Conservation (phyloP, 2,113 vertebrate genomes). For the Malaclemys terrapin region DNA sequence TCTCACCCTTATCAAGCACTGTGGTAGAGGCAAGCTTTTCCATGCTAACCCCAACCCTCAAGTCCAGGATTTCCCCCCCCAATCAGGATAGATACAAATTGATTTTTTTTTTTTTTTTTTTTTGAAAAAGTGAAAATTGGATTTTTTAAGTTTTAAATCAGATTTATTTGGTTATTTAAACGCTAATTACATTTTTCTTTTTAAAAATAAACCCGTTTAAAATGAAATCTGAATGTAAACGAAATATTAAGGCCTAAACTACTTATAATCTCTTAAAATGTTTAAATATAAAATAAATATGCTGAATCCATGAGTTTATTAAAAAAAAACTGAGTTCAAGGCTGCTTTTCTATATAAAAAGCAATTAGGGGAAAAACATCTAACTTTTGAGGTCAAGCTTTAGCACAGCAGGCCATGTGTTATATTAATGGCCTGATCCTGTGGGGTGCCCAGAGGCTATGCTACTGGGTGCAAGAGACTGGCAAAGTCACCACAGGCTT, state of each 20-base stretch:
- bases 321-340: not conserved
- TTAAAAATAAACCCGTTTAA: not conserved
- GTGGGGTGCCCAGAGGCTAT: not conserved
- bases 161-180: not conserved
- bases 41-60: not conserved
- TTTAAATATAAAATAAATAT: not conserved
- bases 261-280: not conserved
- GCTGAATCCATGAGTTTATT: not conserved
- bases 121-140: not conserved
- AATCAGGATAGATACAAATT: not conserved
- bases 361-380: not conserved
- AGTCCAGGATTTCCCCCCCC: not conserved
- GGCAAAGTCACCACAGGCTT: not conserved
- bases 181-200: not conserved
- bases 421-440: not conserved
- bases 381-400: not conserved
- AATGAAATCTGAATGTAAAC: not conserved
- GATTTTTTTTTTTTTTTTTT: not conserved
- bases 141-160: not conserved
- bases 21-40: not conserved
- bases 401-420: not conserved
- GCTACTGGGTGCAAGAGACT: not conserved
- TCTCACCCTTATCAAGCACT: not conserved
- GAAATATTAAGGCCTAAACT: not conserved
- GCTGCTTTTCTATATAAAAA: not conserved